phyloP scores from a whole-genome alignment of 2,797 vertebrate species.

The Pampus argenteus region DNA sequence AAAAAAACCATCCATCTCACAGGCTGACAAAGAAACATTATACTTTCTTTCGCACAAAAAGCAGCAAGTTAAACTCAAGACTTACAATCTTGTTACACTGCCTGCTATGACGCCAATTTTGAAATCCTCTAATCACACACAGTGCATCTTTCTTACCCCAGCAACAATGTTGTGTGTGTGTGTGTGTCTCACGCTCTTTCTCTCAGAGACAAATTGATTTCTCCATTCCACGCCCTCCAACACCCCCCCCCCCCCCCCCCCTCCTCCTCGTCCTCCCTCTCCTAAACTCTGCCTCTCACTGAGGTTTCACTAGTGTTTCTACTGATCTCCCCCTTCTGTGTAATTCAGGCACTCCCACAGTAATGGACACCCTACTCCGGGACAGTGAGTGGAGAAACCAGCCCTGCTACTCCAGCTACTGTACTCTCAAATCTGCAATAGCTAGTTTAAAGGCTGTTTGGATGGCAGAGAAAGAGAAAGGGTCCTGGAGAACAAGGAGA shows the following conservation, averaged over 20 bases:
- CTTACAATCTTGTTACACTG: slow-evolving; percentile 11
- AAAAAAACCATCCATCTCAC: slow-evolving; percentile 16
- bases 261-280: slow-evolving; percentile 7
- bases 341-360: slow-evolving; percentile 69
- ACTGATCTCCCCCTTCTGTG: slow-evolving; percentile 56
- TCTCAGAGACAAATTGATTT: slow-evolving; percentile 55
- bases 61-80: slow-evolving; percentile 7
- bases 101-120: slow-evolving; percentile 16
- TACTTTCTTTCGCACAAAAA: slow-evolving; percentile 11
- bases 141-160: slow-evolving; percentile 2
- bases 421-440: slow-evolving; percentile 46
- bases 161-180: slow-evolving; percentile 13
- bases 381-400: slow-evolving; percentile 54
- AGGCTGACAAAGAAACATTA: slow-evolving; percentile 45
- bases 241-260: background rate
- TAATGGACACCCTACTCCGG: slow-evolving; percentile 73
- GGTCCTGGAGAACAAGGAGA: slow-evolving; percentile 12
- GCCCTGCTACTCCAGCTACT: slow-evolving; percentile 40
- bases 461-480: slow-evolving; percentile 16
- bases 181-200: slow-evolving; percentile 33
- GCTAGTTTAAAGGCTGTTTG: slow-evolving; percentile 3
- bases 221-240: slow-evolving; percentile 16
- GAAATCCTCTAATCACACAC: slow-evolving; percentile 18
- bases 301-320: slow-evolving; percentile 44
- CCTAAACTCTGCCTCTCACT: slow-evolving; percentile 32